Evolutionary conservation across 2,888 invertebrate species (phyloP).

Genomic region (Capitulum mitella): DNA sequence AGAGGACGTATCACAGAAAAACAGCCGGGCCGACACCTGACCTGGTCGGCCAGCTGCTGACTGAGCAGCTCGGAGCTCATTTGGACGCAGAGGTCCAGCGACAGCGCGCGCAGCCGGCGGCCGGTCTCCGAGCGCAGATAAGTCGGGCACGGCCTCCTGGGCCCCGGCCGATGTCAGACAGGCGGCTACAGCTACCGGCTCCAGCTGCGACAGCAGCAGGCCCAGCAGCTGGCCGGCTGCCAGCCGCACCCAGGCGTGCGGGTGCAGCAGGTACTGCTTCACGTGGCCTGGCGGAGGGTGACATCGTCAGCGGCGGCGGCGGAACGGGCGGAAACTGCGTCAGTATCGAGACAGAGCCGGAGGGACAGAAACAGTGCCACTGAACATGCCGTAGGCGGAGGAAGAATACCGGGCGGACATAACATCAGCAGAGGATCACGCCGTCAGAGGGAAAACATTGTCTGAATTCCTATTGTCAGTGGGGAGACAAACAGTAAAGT

Average conservation of each 20-base stretch:
- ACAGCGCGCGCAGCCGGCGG: slow-evolving; percentile 56
- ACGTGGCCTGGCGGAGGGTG: slow-evolving; percentile 50
- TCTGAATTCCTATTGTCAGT: no score
- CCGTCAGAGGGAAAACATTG: no score
- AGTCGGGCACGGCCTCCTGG: slow-evolving; percentile 47
- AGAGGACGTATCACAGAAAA: no score
- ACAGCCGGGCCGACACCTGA: no score
- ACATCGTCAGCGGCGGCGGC: no score
- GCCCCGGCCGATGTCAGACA: slow-evolving; percentile 31
- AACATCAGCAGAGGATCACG: no score
- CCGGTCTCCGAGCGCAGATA: slow-evolving; percentile 58
- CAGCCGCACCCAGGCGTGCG: slow-evolving; percentile 79
- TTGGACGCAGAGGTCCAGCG: slow-evolving; percentile 67
- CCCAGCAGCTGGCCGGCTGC: slow-evolving; percentile 68
- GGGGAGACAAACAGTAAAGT: no score
- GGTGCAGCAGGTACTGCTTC: slow-evolving; percentile 65
- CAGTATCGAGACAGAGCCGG: no score
- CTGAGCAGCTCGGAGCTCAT: slow-evolving; percentile 50
- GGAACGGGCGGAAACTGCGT: no score
- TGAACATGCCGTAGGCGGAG: no score
- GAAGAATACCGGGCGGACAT: no score
- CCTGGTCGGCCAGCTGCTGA: slow-evolving; percentile 66
- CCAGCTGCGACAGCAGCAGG: slow-evolving; percentile 57
- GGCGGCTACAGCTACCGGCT: slow-evolving; percentile 54
- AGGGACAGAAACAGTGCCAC: no score